Conservation (phyloP, 2,797 vertebrate species). For the Takifugu rubripes region DNA sequence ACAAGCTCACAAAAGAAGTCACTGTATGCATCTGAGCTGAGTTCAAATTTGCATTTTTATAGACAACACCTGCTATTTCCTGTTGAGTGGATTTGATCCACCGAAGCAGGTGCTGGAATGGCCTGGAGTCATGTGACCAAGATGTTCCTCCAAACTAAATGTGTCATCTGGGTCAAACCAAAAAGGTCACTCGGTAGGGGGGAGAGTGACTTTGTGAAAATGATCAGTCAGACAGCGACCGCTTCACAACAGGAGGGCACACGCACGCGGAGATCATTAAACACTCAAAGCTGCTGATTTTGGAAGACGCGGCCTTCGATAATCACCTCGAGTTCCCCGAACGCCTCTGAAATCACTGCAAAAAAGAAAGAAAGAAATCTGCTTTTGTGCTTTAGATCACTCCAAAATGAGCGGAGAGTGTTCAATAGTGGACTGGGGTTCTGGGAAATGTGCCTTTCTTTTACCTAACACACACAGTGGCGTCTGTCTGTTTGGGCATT, state of each 20-base stretch:
- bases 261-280: constrained; percentile 26
- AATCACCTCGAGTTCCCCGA: constrained; percentile 51
- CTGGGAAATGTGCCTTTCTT: constrained; percentile 71
- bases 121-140: constrained; percentile 69
- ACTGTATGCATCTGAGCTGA: constrained; percentile 47
- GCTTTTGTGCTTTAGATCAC: constrained; percentile 40
- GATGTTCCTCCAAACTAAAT: constrained; percentile 76
- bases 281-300: constrained; percentile 60
- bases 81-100: constrained; percentile 75
- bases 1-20: constrained; percentile 46
- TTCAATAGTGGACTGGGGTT: constrained; percentile 22
- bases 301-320: constrained; percentile 57
- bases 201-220: constrained; percentile 50
- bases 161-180: constrained; percentile 74
- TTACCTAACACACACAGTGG: constrained; percentile 51
- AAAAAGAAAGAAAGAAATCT: constrained; percentile 4
- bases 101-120: constrained; percentile 75
- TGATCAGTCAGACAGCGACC: constrained; percentile 43
- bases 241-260: constrained; percentile 55
- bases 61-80: constrained; percentile 76
- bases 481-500: constrained; percentile 59
- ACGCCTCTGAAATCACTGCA: constrained; percentile 40
- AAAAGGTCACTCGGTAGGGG: constrained; percentile 70
- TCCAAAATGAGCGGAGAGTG: constrained; percentile 39
- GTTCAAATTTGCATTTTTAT: constrained; percentile 75